Percentiles rank a stretch among this genome's conserved stretches.
Conservation (phyloP, 2,113 vertebrate genomes). For the Uria lomvia region DNA sequence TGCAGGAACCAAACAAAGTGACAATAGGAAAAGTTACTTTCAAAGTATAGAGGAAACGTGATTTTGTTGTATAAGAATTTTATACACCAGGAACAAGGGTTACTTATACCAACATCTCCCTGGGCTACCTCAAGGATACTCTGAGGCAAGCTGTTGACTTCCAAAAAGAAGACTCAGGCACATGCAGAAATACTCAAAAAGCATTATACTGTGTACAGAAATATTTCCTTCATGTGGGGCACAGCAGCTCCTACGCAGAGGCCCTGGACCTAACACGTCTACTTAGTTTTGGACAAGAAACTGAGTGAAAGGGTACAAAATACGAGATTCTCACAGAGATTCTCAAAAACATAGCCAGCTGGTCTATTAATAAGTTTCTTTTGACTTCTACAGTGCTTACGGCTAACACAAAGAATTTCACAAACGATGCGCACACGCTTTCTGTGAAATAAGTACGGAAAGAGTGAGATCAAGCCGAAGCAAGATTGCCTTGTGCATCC, state of each 20-base stretch:
- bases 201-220: not conserved
- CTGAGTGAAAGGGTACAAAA: not conserved
- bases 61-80: not conserved
- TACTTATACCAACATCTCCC: not conserved
- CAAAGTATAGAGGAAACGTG: not conserved
- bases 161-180: not conserved
- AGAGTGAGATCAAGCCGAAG: not conserved
- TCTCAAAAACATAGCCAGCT: not conserved
- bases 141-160: not conserved
- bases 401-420: not conserved
- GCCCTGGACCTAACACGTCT: fast-evolving
- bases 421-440: not conserved
- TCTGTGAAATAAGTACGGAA: not conserved
- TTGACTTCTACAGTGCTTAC: not conserved
- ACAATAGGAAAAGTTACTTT: not conserved
- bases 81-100: not conserved
- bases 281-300: not conserved
- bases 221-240: not conserved
- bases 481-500: not conserved
- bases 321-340: not conserved
- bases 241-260: not conserved
- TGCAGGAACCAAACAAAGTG: not conserved
- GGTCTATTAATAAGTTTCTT: not conserved
- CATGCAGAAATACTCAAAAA: not conserved
- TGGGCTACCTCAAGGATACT: not conserved